These are phyloP conservation scores for Eulemur albifrons DNA, from an alignment of 2,797 vertebrate genomes.

Conservation along the genomic window DNA sequence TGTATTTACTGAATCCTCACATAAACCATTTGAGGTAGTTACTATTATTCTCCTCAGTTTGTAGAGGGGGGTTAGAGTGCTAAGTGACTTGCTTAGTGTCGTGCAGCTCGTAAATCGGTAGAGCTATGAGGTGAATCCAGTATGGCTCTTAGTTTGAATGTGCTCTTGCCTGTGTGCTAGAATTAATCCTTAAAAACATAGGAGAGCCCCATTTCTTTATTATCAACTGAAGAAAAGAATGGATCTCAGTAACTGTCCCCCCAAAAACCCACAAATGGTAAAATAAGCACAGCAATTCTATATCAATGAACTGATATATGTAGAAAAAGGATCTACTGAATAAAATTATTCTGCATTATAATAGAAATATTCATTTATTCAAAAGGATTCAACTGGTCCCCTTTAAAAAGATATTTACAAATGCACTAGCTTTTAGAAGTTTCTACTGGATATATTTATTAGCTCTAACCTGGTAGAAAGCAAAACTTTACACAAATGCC, in stretches of 20 bases:
- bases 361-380: background rate
- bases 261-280: background rate
- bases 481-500: background rate
- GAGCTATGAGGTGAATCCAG: background rate
- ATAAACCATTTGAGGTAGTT: background rate
- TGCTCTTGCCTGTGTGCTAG: background rate
- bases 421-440: background rate
- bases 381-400: background rate
- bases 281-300: background rate
- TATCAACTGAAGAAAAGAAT: background rate
- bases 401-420: background rate
- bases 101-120: background rate
- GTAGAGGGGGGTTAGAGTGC: background rate
- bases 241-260: background rate
- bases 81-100: background rate
- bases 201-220: background rate
- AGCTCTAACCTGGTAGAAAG: background rate
- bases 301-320: background rate
- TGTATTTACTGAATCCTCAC: background rate
- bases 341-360: background rate
- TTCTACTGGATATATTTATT: background rate
- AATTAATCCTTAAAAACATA: background rate
- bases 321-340: background rate
- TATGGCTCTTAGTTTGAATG: background rate
- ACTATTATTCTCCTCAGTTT: background rate